phyloP scores from a whole-genome alignment of 2,797 vertebrate genomes.

The Melanotaenia trifasciata region DNA sequence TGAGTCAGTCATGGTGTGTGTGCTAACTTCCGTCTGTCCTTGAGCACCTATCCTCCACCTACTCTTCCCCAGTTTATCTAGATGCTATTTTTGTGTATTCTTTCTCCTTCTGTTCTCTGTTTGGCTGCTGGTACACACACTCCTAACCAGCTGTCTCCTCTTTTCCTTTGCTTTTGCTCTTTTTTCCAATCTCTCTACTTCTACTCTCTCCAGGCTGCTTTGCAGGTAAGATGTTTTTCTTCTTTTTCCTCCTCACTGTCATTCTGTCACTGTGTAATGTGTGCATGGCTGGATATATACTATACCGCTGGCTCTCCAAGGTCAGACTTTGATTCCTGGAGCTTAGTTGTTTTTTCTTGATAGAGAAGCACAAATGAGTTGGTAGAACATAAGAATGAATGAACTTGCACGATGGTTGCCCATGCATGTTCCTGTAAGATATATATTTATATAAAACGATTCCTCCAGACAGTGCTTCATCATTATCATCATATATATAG shows the following conservation, averaged over 20 bases:
- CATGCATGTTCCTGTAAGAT: too few relatives aligned
- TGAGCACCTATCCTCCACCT: constrained; percentile 35
- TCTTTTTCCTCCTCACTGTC: constrained; percentile 8
- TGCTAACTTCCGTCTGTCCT: constrained; percentile 54
- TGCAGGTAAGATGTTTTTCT: constrained; percentile 88
- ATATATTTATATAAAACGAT: too few relatives aligned
- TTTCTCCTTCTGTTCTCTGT: constrained; percentile 28
- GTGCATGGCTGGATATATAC: constrained; percentile 18
- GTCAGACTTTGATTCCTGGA: constrained; percentile 22
- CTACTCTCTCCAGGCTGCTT: constrained; percentile 87
- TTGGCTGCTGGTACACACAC: constrained; percentile 24
- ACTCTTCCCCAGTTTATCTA: constrained; percentile 48
- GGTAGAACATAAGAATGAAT: not conserved
- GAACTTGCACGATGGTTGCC: not conserved
- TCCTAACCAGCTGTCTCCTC: constrained; percentile 57
- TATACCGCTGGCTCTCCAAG: constrained; percentile 1
- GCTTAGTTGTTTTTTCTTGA: not conserved
- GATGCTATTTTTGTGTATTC: constrained; percentile 71
- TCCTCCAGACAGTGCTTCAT: too few relatives aligned
- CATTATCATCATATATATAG: too few relatives aligned
- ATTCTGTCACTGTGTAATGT: constrained; percentile 9
- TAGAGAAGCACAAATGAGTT: not conserved
- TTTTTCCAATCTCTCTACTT: constrained; percentile 35
- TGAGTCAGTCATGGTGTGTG: constrained; percentile 8
- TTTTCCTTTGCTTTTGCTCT: constrained; percentile 41